Evolutionary conservation across 2,888 invertebrate genomes (phyloP).

Genomic region (Iselma pallidipennis): DNA sequence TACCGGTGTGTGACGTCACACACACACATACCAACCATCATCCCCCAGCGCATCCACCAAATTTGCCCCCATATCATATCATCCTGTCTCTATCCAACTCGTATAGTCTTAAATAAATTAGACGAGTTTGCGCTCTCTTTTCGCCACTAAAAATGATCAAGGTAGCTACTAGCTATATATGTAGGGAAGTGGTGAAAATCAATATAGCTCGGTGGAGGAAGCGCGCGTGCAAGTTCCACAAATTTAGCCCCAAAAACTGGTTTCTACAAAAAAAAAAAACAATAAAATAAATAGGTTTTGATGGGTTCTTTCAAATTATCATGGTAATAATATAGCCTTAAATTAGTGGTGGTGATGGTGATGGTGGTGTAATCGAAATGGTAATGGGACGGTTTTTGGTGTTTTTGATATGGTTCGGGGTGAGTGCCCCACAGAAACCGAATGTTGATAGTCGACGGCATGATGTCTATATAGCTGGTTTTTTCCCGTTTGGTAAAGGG

Average conservation of each 20-base stretch:
- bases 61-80: neutral
- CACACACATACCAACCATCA: too few relatives aligned
- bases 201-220: neutral
- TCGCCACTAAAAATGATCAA: too few relatives aligned
- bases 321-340: too few relatives aligned
- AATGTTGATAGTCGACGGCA: slow-evolving; percentile 73
- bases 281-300: too few relatives aligned
- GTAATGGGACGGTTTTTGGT: neutral
- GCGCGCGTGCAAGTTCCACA: neutral
- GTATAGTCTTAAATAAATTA: neutral
- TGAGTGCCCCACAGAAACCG: slow-evolving; percentile 61
- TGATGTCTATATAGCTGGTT: slow-evolving; percentile 90
- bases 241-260: neutral
- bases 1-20: neutral
- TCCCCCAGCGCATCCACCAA: neutral
- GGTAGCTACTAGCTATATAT: too few relatives aligned
- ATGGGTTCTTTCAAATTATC: too few relatives aligned
- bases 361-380: too few relatives aligned
- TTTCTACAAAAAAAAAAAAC: too few relatives aligned
- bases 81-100: neutral
- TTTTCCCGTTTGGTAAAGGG: slow-evolving; percentile 86
- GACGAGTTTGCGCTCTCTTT: neutral
- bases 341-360: too few relatives aligned
- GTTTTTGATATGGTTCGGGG: slow-evolving; percentile 14
- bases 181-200: neutral